These are phyloP conservation scores for Diaperis boleti DNA, from an alignment of 2,888 invertebrate species.

Conservation along the genomic window DNA sequence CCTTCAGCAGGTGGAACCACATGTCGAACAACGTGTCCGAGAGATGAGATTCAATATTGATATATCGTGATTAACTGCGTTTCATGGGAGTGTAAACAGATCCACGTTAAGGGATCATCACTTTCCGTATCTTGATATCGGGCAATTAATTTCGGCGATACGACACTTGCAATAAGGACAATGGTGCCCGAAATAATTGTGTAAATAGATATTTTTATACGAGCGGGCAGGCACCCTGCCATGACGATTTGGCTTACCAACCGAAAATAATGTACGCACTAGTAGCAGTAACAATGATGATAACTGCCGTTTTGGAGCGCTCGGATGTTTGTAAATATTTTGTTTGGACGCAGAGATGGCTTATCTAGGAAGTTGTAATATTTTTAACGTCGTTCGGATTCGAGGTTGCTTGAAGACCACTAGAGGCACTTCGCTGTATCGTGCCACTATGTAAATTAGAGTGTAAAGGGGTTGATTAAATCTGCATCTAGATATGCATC, in stretches of 20 bases:
- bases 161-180: slow-evolving; percentile 26
- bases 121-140: slow-evolving; percentile 9
- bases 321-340: slow-evolving; percentile 31
- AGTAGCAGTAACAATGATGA: slow-evolving; percentile 8
- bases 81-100: slow-evolving; percentile 38
- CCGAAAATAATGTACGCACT: slow-evolving; percentile 31
- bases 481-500: slow-evolving; percentile 19
- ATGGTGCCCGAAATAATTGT: slow-evolving; percentile 28
- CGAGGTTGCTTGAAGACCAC: not conserved
- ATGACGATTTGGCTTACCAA: slow-evolving; percentile 33
- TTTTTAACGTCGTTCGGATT: not conserved
- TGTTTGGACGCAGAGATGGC: not conserved
- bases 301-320: slow-evolving; percentile 8
- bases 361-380: not conserved
- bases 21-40: slow-evolving; percentile 40
- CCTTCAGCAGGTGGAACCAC: slow-evolving; percentile 35
- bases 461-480: slow-evolving; percentile 13
- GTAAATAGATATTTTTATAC: slow-evolving; percentile 38
- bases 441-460: slow-evolving; percentile 2
- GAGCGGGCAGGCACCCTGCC: slow-evolving; percentile 29
- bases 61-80: slow-evolving; percentile 40
- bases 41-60: slow-evolving; percentile 43
- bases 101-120: slow-evolving; percentile 12
- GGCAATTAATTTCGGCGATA: slow-evolving; percentile 15
- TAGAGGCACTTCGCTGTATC: not conserved